Conservation (phyloP, 2,797 vertebrate genomes). For the Telmatherina bonti region DNA sequence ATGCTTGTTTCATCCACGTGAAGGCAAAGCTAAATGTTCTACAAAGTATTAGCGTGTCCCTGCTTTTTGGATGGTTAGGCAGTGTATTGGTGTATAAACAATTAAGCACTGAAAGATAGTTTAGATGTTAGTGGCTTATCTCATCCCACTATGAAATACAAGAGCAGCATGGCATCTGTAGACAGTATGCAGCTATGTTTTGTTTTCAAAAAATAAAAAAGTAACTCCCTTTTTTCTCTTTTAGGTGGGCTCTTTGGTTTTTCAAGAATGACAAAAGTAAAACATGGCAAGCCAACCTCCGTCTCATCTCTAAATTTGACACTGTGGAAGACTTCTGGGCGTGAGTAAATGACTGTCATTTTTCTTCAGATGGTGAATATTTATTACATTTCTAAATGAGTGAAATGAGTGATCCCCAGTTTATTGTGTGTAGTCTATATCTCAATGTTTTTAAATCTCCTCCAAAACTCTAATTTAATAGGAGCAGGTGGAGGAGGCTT, state of each 20-base stretch:
- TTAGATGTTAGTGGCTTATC: too few relatives aligned
- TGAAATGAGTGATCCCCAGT: too few relatives aligned
- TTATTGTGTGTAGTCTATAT: too few relatives aligned
- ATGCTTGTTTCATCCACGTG: background rate
- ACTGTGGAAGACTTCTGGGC: slow-evolving; percentile 99
- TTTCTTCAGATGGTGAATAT: too few relatives aligned
- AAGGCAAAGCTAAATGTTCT: background rate
- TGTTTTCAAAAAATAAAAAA: background rate
- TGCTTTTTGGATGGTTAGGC: background rate
- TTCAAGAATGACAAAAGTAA: slow-evolving; percentile 99
- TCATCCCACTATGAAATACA: too few relatives aligned
- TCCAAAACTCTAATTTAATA: too few relatives aligned
- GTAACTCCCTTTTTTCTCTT: background rate
- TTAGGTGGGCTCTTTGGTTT: slow-evolving; percentile 98
- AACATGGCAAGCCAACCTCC: slow-evolving; percentile 98
- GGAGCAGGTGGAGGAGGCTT: too few relatives aligned
- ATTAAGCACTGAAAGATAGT: too few relatives aligned
- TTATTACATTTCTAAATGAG: too few relatives aligned
- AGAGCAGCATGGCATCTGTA: too few relatives aligned
- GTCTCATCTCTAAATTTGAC: slow-evolving; percentile 97
- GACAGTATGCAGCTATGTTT: accelerated
- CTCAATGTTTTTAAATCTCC: too few relatives aligned
- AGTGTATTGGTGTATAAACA: background rate
- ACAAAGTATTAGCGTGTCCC: background rate
- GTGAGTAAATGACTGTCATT: slow-evolving; percentile 76